phyloP scores from a whole-genome alignment of 2,113 vertebrate genomes.

The Pipa parva region DNA sequence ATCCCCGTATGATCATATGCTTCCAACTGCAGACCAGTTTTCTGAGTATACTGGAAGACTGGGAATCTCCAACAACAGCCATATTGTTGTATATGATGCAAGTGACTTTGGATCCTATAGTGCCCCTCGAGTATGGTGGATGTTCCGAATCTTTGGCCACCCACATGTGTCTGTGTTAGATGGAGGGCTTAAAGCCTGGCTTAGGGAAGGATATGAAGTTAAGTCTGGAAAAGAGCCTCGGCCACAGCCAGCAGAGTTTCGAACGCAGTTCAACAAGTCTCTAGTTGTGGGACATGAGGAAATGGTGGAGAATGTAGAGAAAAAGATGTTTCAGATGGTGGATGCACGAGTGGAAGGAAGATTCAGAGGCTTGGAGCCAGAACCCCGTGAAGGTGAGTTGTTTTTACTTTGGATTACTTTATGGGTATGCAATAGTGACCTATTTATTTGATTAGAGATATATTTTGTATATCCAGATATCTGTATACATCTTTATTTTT shows the following conservation, averaged over 20 bases:
- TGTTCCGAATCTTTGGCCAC: conserved; percentile 90
- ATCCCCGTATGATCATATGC: conserved; percentile 80
- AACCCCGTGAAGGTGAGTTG: conserved; percentile 86
- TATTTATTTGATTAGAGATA: too few relatives aligned
- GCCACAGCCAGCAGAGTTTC: conserved; percentile 60
- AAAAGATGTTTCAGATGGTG: conserved; percentile 70
- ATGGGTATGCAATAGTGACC: too few relatives aligned
- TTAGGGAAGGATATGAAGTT: conserved; percentile 61
- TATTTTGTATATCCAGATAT: too few relatives aligned
- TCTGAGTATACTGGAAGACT: conserved; percentile 71
- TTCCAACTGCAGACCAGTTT: conserved; percentile 71
- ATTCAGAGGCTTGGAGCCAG: conserved; percentile 81
- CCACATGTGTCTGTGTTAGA: conserved; percentile 78
- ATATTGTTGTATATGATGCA: conserved; percentile 88
- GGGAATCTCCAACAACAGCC: conserved; percentile 76
- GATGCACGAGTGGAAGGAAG: conserved; percentile 76
- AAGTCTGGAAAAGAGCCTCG: conserved; percentile 58
- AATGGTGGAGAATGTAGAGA: conserved; percentile 73
- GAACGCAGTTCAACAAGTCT: conserved; percentile 57
- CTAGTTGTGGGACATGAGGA: conserved; percentile 81
- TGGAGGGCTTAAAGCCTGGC: conserved; percentile 84
- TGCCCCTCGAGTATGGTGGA: conserved; percentile 92
- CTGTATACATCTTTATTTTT: too few relatives aligned
- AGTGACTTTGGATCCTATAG: conserved; percentile 81
- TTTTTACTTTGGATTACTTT: too few relatives aligned